phyloP scores from a whole-genome alignment of 1,140 invertebrate genomes.

The Drosophila obscura region DNA sequence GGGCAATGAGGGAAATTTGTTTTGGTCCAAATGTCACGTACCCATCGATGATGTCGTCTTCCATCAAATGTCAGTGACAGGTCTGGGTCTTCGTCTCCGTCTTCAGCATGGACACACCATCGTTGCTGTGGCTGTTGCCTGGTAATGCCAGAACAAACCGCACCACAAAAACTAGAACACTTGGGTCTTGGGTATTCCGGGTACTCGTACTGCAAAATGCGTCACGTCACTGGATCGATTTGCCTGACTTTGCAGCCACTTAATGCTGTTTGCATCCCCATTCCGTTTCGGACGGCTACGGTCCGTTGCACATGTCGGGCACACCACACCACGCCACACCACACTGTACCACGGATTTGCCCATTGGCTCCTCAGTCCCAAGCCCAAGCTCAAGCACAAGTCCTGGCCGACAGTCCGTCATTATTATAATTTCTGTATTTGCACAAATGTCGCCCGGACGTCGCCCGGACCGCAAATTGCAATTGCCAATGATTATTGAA shows the following conservation, averaged over 20 bases:
- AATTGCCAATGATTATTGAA: slow-evolving; percentile 83
- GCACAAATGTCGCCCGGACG: slow-evolving; percentile 72
- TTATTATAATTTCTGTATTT: slow-evolving; percentile 84
- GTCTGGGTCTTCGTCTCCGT: not conserved
- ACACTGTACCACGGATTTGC: not conserved
- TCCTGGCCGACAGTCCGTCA: slow-evolving; percentile 61
- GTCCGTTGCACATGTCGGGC: slow-evolving; percentile 62
- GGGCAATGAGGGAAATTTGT: slow-evolving; percentile 49
- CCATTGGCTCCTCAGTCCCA: not conserved
- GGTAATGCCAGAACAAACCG: slow-evolving; percentile 63
- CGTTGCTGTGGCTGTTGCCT: slow-evolving; percentile 3
- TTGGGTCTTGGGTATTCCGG: not conserved
- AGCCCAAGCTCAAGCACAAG: slow-evolving; percentile 7
- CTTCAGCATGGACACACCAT: not conserved
- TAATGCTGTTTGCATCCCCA: slow-evolving; percentile 72
- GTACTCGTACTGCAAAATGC: slow-evolving; percentile 12
- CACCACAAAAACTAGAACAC: slow-evolving; percentile 58
- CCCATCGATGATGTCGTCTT: slow-evolving; percentile 52
- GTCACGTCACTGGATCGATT: slow-evolving; percentile 65
- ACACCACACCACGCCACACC: slow-evolving; percentile 2
- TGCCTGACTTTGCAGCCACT: slow-evolving; percentile 75
- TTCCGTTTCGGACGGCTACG: slow-evolving; percentile 47
- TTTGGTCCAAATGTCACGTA: slow-evolving; percentile 70
- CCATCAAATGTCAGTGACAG: slow-evolving; percentile 42
- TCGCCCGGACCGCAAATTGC: slow-evolving; percentile 77